Conservation (phyloP, 2,888 invertebrate genomes). For the Empis stercorea region DNA sequence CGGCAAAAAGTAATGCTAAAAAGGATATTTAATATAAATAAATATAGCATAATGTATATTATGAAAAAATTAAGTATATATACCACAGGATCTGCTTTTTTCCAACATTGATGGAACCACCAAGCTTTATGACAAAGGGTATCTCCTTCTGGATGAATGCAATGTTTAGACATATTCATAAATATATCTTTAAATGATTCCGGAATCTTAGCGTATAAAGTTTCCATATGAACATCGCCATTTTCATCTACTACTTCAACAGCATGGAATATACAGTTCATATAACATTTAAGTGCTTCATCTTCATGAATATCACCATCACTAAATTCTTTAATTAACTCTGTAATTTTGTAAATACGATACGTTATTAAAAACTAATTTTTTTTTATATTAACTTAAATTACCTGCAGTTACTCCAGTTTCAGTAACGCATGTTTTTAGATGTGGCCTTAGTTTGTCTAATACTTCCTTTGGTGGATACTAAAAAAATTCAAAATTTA, state of each 20-base stretch:
- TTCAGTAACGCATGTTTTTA: constrained; percentile 26
- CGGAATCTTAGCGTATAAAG: constrained; percentile 24
- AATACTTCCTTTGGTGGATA: constrained; percentile 30
- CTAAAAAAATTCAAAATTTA: constrained; percentile 13
- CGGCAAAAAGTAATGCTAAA: too few relatives aligned
- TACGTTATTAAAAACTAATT: not conserved
- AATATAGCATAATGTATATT: too few relatives aligned
- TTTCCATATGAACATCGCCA: constrained; percentile 33
- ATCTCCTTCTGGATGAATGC: constrained; percentile 30
- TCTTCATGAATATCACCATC: constrained; percentile 35
- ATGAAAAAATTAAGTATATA: not conserved
- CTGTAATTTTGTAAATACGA: constrained; percentile 14
- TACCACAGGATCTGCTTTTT: constrained; percentile 26
- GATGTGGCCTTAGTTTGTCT: constrained; percentile 26
- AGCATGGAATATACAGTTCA: constrained; percentile 35
- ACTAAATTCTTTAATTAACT: constrained; percentile 33
- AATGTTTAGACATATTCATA: constrained; percentile 26
- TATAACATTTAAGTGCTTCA: constrained; percentile 33
- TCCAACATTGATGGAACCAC: constrained; percentile 33
- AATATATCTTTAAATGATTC: constrained; percentile 24
- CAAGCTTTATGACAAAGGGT: constrained; percentile 31
- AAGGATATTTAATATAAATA: too few relatives aligned
- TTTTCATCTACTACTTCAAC: constrained; percentile 31
- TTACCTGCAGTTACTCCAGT: constrained; percentile 32
- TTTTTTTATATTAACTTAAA: not conserved